These are phyloP conservation scores for Cephus rjabovi DNA, from an alignment of 2,888 invertebrate genomes.

Conservation along the genomic window DNA sequence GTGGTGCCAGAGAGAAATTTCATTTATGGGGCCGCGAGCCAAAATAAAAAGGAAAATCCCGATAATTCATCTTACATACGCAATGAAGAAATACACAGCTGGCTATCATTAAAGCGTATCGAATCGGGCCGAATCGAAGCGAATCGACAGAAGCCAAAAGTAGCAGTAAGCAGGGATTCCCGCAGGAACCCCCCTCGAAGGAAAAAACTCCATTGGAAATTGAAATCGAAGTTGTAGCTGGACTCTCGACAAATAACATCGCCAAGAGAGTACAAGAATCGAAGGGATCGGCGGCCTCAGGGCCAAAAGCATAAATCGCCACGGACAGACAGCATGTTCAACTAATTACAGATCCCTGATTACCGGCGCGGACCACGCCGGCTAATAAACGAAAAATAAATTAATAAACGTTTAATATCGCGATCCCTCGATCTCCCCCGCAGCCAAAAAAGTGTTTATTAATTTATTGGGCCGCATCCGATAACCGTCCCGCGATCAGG, in stretches of 20 bases:
- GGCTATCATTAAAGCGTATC: too few relatives aligned
- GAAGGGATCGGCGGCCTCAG: conserved; percentile 26
- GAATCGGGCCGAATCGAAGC: too few relatives aligned
- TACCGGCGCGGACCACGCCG: conserved; percentile 55
- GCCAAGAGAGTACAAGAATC: background rate
- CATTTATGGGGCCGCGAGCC: too few relatives aligned
- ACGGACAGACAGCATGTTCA: conserved; percentile 60
- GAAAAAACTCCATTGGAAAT: too few relatives aligned
- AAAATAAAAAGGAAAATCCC: too few relatives aligned
- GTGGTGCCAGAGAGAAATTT: too few relatives aligned
- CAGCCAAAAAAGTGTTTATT: conserved; percentile 52
- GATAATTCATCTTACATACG: too few relatives aligned
- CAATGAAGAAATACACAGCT: too few relatives aligned
- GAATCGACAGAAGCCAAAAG: too few relatives aligned
- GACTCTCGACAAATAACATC: background rate
- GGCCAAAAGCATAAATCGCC: conserved; percentile 49
- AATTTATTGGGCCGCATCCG: conserved; percentile 49
- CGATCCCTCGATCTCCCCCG: conserved; percentile 46
- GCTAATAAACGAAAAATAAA: conserved; percentile 61
- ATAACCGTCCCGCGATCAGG: conserved; percentile 23
- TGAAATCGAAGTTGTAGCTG: too few relatives aligned
- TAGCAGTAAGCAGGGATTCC: too few relatives aligned
- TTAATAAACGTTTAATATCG: conserved; percentile 61
- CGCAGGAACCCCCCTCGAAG: too few relatives aligned
- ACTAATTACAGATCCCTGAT: conserved; percentile 64